phyloP scores from a whole-genome alignment of 2,888 invertebrate genomes.

The Parnassius smintheus region DNA sequence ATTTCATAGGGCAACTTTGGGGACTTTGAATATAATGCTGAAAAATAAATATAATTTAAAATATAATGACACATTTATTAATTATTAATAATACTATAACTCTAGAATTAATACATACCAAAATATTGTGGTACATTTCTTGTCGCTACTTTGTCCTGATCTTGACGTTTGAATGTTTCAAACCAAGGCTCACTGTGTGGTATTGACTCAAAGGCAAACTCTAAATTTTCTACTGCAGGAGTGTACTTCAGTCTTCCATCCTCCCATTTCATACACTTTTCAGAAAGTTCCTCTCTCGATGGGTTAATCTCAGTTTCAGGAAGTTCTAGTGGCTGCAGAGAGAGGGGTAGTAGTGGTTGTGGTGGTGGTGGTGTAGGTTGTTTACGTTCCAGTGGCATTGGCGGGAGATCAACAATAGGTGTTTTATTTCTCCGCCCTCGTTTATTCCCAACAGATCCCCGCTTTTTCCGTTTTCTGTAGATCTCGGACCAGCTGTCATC shows the following conservation, averaged over 20 bases:
- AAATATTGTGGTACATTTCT: constrained; percentile 81
- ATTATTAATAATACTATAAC: constrained; percentile 5
- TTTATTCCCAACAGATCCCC: constrained; percentile 44
- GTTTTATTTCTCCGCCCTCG: constrained; percentile 40
- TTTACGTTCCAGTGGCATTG: constrained; percentile 36
- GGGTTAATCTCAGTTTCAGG: constrained; percentile 46
- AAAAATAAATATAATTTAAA: constrained; percentile 40
- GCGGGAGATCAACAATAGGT: constrained; percentile 32
- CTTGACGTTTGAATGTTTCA: constrained; percentile 88
- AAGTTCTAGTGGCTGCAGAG: constrained; percentile 27
- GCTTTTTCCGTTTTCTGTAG: constrained; percentile 52
- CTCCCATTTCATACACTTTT: constrained; percentile 73
- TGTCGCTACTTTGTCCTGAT: constrained; percentile 84
- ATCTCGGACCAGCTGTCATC: constrained; percentile 72
- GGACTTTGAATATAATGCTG: constrained; percentile 81
- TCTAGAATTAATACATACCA: constrained; percentile 57
- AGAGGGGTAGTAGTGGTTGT: constrained; percentile 17
- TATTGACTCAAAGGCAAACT: constrained; percentile 88
- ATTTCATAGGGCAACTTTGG: constrained; percentile 89
- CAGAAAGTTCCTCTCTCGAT: constrained; percentile 53
- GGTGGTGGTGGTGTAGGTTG: constrained; percentile 8
- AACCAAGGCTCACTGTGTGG: constrained; percentile 90
- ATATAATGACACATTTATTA: constrained; percentile 2
- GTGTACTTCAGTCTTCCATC: constrained; percentile 70
- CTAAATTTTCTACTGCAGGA: constrained; percentile 81